phyloP scores from a whole-genome alignment of 2,888 invertebrate genomes.

The Scaptomyza cyrtandrae region DNA sequence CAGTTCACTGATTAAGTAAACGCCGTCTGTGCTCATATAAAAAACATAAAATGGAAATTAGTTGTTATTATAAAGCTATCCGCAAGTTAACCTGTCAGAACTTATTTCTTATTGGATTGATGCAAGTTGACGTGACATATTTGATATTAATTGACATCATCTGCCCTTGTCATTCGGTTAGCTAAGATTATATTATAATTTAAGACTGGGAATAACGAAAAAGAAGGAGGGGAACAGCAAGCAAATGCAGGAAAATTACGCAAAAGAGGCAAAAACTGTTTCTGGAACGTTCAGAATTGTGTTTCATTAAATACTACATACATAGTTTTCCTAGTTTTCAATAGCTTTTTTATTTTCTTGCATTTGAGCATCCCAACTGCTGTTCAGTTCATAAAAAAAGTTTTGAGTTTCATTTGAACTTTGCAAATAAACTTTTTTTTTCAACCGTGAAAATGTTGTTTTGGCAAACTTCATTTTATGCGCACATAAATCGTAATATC shows the following conservation, averaged over 20 bases:
- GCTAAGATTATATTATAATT: slow-evolving; percentile 5
- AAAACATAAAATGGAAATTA: slow-evolving; percentile 47
- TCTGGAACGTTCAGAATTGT: too few species aligned
- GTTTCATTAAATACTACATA: too few species aligned
- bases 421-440: neutral
- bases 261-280: too few species aligned
- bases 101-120: slow-evolving; percentile 11
- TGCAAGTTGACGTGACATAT: slow-evolving; percentile 33
- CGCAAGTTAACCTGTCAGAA: slow-evolving; percentile 19
- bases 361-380: neutral
- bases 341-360: neutral
- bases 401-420: neutral
- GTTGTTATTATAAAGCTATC: slow-evolving; percentile 24
- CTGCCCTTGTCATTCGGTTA: neutral
- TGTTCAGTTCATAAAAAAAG: neutral
- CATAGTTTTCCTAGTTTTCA: too few species aligned
- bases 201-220: neutral
- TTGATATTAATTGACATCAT: slow-evolving; percentile 36
- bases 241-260: neutral
- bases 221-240: too few species aligned
- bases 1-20: slow-evolving; percentile 42
- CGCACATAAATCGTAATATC: neutral
- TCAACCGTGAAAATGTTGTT: neutral
- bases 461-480: neutral
- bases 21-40: slow-evolving; percentile 43